A percentile compares a stretch with the other conserved stretches of the same genome.
phyloP scores from a whole-genome alignment of 2,888 invertebrate genomes.

The Caprella mutica region DNA sequence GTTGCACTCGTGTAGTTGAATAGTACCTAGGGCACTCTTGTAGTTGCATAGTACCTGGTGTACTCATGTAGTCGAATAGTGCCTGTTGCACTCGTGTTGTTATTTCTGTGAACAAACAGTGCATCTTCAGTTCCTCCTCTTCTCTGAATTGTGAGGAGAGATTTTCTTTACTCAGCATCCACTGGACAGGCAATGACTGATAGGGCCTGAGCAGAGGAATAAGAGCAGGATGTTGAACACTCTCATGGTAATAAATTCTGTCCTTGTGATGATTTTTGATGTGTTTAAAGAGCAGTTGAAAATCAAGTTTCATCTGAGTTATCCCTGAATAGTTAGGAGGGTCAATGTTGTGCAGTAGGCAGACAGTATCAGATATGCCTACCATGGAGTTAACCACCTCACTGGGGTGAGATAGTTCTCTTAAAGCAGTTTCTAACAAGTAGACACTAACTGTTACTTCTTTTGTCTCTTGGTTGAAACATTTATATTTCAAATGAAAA shows the following conservation, averaged over 20 bases:
- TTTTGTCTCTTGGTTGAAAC: not conserved
- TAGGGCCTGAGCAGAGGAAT: slow-evolving; percentile 52
- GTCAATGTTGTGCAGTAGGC: slow-evolving; percentile 3
- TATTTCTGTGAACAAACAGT: slow-evolving; percentile 40
- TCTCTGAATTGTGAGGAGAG: not conserved
- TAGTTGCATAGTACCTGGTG: too few relatives aligned
- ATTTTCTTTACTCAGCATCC: slow-evolving; percentile 56
- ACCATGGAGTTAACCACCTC: slow-evolving; percentile 19
- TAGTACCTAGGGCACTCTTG: too few relatives aligned
- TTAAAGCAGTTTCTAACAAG: slow-evolving; percentile 16
- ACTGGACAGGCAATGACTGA: slow-evolving; percentile 53
- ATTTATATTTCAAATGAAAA: slow-evolving; percentile 19
- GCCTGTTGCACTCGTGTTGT: too few relatives aligned
- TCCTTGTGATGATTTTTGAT: slow-evolving; percentile 37
- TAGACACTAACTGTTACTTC: slow-evolving; percentile 18
- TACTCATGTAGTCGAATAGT: too few relatives aligned
- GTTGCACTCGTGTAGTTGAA: too few relatives aligned
- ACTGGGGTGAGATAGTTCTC: slow-evolving; percentile 8
- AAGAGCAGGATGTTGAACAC: slow-evolving; percentile 43
- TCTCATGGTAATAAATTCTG: slow-evolving; percentile 23
- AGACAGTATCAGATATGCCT: slow-evolving; percentile 6
- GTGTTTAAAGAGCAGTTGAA: slow-evolving; percentile 38
- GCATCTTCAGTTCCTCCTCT: slow-evolving; percentile 34
- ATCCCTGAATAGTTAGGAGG: slow-evolving; percentile 12
- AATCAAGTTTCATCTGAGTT: slow-evolving; percentile 38